Base-by-base conservation (phyloP, 2,888 invertebrate genomes). In the Acanthosepion esculentum region DNA sequence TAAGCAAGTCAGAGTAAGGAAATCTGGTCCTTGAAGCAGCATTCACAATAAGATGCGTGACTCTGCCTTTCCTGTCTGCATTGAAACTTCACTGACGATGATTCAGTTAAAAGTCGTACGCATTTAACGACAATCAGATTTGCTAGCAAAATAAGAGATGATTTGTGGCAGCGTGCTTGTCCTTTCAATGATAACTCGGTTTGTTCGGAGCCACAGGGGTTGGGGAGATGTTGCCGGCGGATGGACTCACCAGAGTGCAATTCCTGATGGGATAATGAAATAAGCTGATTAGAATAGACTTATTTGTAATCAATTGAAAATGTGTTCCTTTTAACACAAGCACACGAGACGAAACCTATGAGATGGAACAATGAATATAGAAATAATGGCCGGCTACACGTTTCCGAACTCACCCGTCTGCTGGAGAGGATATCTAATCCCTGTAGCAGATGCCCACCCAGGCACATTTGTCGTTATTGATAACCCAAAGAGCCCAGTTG, bases 91-190 rank as follows among this genome's bases (percentile, higher is more conserved):
- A 78, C 29, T 78, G 78, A 18, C 78, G 78, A n/a, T 78, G 29
- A 78, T 78, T 78, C 78, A 78, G 78, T n/a, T 29, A 78, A 29
- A 78, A 78, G 78, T 78, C 15, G 78, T 78, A 78, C n/a, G n/a
- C 78, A 78, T n/a, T 78, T 78, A 78, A 29, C 78, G n/a, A n/a
- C 78, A 78, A 78, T 78, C 78, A 78, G 78, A 78, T 78, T 78
- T 78, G n/a, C 29, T n/a, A n/a, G 29, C 12, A 78, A 78, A 78
- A n/a, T 78, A 78, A n/a, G n/a, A 10, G 78, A 78, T 29, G 78
- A n/a, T n/a, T 78, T 78, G 78, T 78, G 78, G 8, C n/a, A 15
- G 78, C 12, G 10, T n/a, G 78, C 78, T 78, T 78, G 78, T 29
- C 15, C n/a, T 29, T n/a, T n/a, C n/a, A n/a, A 29, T 29, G 78